Evolutionary conservation across 2,888 invertebrate species (phyloP), one percentile per base, ranked within the genome.

Genomic region (Orchesella flavescens): DNA sequence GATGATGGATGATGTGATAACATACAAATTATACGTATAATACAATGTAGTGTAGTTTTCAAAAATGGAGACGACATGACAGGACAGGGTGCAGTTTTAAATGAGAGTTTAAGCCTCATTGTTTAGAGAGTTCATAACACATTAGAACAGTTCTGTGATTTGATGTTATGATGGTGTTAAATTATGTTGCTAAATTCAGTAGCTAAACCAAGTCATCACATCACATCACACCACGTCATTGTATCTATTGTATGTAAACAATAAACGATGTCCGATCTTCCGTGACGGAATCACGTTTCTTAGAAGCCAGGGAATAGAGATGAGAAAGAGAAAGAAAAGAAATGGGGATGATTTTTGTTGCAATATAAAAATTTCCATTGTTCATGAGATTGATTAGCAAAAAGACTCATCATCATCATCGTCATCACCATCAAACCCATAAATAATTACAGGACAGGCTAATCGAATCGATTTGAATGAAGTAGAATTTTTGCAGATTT

Each of bases 381-480:
- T 77, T 77, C 68, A 23, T 24, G 17, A 24, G 63, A 65, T 24
- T 66, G 57, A 43, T 53, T 66, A 68, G 59, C n/a, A 19, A 68
- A 55, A 59, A 49, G 43, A 2, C 10, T 63, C 24, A 17, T 34
- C 34, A 34, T n/a, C n/a, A n/a, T n/a, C n/a, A n/a, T n/a, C n/a
- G n/a, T n/a, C n/a, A n/a, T 34, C 34, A 34, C 34, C 34, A 13
- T 34, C 43, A 65, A 68, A 73, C 72, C 73, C 73, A 72, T 75
- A 77, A 53, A 69, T 65, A 72, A 77, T 77, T 72, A 55, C 24
- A 46, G 24, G 68, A 66, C 65, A 77, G 71, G 71, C 76, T 65
- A 49, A 71, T 78, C 71, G 71, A 71, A 78, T 71, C 4, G 17
- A 17, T 13, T 19, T 10, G 5, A 1, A 10, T n/a, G n/a, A n/a